Base-by-base conservation (phyloP, 64 coral and sea anemone species). In the Porites lutea region DNA sequence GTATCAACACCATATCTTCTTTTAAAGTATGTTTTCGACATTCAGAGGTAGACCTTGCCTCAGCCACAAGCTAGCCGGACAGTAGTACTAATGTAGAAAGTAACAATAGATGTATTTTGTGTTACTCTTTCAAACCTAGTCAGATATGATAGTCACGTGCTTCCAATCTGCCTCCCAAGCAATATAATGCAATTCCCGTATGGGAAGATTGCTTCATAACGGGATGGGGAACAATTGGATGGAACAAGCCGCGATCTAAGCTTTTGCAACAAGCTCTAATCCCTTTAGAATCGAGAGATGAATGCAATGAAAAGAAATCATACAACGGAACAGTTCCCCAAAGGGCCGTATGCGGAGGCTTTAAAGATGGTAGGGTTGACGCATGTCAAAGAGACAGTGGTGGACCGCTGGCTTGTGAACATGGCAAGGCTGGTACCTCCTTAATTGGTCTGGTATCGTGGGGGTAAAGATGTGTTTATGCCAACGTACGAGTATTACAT, bases 351-450 rank as follows among this genome's bases (percentile, higher is more conserved):
- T 95, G 93, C 23, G 93, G 88, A 13, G 93, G 93, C 2, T 91
- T 71, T 44, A 15, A 78, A 9, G 64, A 87, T 14, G 93, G 93
- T 13, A 72, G 62, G 23, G 79, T 78, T 60, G 93, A 95, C 65
- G 72, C 93, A 22, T 95, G 93, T 78, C 93, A 95, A 54, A 84
- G 65, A 45, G 88, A 95, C 52, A 95, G 93, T 64, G 93, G 93
- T 27, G 93, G 93, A 27, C 93, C 93, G 82, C 82, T 95, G 23
- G 79, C 83, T 52, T 95, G 93, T 86, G 52, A 86, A 15, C 10
- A 73, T 27, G 22, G 67, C 1, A 88, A 89, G 79, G 64, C 20
- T 95, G 89, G 82, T 95, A 91, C 59, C 75, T 95, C 15, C 27
- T 37, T 37, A 37, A 67, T 89, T 21, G 93, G 93, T 0, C 88